These are phyloP conservation scores for Ictalurus furcatus DNA, from an alignment of 2,113 vertebrate genomes.

Conservation along the genomic window DNA sequence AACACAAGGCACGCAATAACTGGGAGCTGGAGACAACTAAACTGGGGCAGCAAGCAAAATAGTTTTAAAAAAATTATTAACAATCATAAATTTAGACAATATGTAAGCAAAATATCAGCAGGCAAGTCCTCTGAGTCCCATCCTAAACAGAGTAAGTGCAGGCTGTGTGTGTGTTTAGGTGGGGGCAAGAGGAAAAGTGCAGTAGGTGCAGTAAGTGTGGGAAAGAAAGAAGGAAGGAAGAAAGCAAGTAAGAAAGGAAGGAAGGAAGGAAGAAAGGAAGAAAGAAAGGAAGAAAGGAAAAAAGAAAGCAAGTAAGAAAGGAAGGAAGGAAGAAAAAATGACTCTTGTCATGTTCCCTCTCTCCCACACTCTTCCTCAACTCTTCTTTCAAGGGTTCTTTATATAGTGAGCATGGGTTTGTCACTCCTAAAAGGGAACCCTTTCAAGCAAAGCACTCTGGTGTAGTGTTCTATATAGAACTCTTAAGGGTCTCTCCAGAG, in stretches of 20 bases:
- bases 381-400: background rate
- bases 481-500: background rate
- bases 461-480: constrained; percentile 4
- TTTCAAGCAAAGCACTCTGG: background rate
- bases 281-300: background rate
- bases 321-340: background rate
- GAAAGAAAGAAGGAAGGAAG: background rate
- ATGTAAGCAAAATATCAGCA: constrained; percentile 42
- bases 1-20: constrained; percentile 18
- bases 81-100: constrained; percentile 34
- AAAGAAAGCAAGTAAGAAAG: constrained; percentile 33
- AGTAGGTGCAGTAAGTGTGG: constrained; percentile 3
- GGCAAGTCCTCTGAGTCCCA: constrained; percentile 20
- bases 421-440: background rate
- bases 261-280: background rate
- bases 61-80: constrained; percentile 21
- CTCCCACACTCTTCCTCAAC: background rate
- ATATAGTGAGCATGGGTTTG: background rate
- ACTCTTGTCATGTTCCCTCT: background rate
- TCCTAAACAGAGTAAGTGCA: constrained; percentile 20
- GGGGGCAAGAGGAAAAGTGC: constrained; percentile 27
- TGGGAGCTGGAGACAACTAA: constrained; percentile 28
- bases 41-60: constrained; percentile 36
- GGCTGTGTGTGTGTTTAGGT: background rate
- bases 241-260: background rate